Base-by-base conservation (phyloP, 2,888 invertebrate genomes). In the Trypoxylon attenuatum region DNA sequence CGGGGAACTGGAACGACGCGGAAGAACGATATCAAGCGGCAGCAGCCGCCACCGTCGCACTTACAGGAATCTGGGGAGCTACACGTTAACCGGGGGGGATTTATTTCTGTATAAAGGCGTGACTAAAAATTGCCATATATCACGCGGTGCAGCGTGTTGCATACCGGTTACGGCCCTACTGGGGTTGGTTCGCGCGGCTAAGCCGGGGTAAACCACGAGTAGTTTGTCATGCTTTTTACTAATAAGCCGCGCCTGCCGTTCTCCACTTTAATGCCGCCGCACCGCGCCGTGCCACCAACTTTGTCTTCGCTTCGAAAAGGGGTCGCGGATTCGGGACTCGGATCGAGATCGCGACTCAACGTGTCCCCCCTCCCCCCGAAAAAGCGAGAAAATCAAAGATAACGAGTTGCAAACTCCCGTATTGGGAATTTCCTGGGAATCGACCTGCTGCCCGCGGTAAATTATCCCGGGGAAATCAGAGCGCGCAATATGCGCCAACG, bases 151-250 rank as follows among this genome's bases (percentile, higher is more conserved):
- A 74, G 73, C 74, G 69, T 79, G 76, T 73, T 71, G 82, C 76
- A 73, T 71, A 68, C 70, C 65, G 71, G 81, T 70, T 80, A 81
- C 80, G 73, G 76, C 76, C 76, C 79, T 73, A 73, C 77, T 69
- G 80, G 80, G 82, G 81, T 76, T 76, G 76, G 77, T 76, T 71
- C 64, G 61, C 72, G 69, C 67, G 68, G 70, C 76, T 78, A 78
- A 80, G 76, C 76, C 79, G 59, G 75, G 80, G 76, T 80, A 82
- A 82, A 82, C 82, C 82, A 71, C 82, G 77, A 76, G 77, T 76
- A 82, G 79, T 82, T 82, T 82, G 80, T 82, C 82, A 82, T 82
- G 79, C 82, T 82, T 82, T 82, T 82, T 82, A 81, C 82, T 82
- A 82, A 82, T 82, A 82, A 82, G 80, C 82, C 72, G 70, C 56